Evolutionary conservation across 2,888 invertebrate species (phyloP), one percentile per base, ranked within the genome.

Genomic region (Bombylius major): DNA sequence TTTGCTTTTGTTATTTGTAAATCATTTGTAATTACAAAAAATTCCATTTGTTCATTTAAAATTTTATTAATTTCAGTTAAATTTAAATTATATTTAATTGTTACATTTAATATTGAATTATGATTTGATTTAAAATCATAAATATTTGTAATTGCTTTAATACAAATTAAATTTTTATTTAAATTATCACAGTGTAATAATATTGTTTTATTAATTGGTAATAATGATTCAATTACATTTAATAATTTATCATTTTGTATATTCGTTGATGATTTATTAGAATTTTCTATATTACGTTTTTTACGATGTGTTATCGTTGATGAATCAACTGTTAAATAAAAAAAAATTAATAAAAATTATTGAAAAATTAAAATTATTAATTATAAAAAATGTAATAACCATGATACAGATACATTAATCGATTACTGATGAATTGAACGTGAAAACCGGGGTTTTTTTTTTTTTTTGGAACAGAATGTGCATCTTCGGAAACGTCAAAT

Each of bases 181-280:
- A 11, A 11, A 62, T 72, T 68, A 36, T 67, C 63, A 54, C 75
- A 75, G 59, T 73, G 71, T 58, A 75, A 74, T 5, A 71, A 69
- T 51, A 75, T 71, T 7, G 74, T 73, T n/a, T 74, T 68, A 61
- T 75, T 74, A 5, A 69, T 66, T 0, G 75, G 73, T 44, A 73
- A 51, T 44, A 73, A 51, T 13, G 63, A 64, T 36, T 36, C 34
- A 36, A 7, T 36, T 7, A 5, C 7, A 36, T 36, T 36, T 36
- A 36, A 36, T 7, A 7, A 7, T 36, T 7, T 36, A 36, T 36
- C 8, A 36, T 36, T 36, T 36, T 6, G 6, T 36, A 9, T 36
- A 8, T 6, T 36, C 9, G 36, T 36, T 4, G 36, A 6, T 36
- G 36, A 23, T 23, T 36, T 36, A 9, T 36, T 36, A 9, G 9